phyloP scores from a whole-genome alignment of 2,888 invertebrate genomes.

The Diaprepes abbreviatus region DNA sequence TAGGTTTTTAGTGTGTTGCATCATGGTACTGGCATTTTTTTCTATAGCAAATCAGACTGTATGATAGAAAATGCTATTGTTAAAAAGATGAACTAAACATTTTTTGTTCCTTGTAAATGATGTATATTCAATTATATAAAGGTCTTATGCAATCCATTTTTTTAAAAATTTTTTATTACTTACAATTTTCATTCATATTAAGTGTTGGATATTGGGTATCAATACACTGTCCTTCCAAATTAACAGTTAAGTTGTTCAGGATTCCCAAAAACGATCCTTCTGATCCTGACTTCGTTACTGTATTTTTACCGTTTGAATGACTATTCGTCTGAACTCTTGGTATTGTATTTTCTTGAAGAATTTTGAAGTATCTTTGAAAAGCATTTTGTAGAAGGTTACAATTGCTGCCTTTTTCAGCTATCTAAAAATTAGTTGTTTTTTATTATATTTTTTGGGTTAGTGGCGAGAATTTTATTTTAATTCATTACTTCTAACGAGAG shows the following conservation, averaged over 20 bases:
- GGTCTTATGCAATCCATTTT: no score
- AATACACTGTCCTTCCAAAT: constrained; percentile 75
- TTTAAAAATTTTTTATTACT: constrained; percentile 63
- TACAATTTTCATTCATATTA: constrained; percentile 84
- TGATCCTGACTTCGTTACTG: neutral
- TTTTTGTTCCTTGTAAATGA: no score
- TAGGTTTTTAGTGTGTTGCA: no score
- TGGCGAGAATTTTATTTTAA: no score
- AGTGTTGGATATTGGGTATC: constrained; percentile 72
- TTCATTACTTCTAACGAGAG: no score
- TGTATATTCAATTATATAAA: no score
- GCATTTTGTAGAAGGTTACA: constrained; percentile 53
- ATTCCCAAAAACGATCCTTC: constrained; percentile 61
- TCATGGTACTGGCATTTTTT: no score
- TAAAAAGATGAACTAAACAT: no score
- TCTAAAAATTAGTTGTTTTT: no score
- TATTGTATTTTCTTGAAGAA: constrained; percentile 49
- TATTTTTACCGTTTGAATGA: neutral
- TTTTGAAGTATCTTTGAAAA: constrained; percentile 54
- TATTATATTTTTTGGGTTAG: no score
- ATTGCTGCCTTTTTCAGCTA: constrained; percentile 28
- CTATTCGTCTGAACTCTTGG: neutral
- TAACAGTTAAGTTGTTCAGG: constrained; percentile 72
- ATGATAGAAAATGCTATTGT: no score
- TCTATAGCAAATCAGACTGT: no score